These are phyloP conservation scores for Thumatha senex DNA, from an alignment of 2,888 invertebrate genomes.

Conservation along the genomic window DNA sequence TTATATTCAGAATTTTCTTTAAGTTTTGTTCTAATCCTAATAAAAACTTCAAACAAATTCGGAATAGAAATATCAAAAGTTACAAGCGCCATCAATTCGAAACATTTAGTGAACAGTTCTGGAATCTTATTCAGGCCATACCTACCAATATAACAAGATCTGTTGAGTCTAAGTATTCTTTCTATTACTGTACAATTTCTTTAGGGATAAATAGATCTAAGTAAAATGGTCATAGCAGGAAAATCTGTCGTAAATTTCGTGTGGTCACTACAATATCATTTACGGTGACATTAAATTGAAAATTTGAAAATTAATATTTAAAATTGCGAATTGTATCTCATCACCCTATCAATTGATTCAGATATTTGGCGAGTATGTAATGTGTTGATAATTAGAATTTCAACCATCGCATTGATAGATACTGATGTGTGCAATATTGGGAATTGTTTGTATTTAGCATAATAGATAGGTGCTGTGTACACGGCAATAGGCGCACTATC, in stretches of 20 bases:
- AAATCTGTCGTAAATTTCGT: slow-evolving; percentile 47
- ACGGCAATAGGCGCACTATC: too few species aligned
- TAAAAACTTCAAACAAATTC: slow-evolving; percentile 7
- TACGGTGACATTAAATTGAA: too few species aligned
- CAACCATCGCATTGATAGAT: too few species aligned
- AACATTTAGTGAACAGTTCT: slow-evolving; percentile 33
- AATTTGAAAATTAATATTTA: slow-evolving; percentile 11
- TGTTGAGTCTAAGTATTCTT: slow-evolving; percentile 10
- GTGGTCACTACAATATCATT: slow-evolving; percentile 39
- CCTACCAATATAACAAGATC: slow-evolving; percentile 38
- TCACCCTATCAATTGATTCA: too few species aligned
- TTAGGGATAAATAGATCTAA: slow-evolving; percentile 16
- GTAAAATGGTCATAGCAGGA: slow-evolving; percentile 25
- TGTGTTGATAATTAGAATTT: too few species aligned
- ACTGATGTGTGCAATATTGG: too few species aligned
- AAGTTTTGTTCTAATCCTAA: slow-evolving; percentile 5
- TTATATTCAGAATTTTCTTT: neutral
- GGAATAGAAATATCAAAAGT: slow-evolving; percentile 32
- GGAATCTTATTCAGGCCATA: slow-evolving; percentile 24
- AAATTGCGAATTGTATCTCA: too few species aligned
- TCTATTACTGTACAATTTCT: slow-evolving; percentile 4
- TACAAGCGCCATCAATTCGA: slow-evolving; percentile 44
- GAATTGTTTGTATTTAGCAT: too few species aligned
- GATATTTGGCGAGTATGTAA: too few species aligned
- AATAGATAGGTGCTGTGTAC: too few species aligned